These are phyloP conservation scores for human (Homo sapiens) DNA, from an alignment of 2,113 vertebrate species.

Conservation along the genomic window GRCh38 chr1:106788501-106789000, in stretches of 20 bases:
- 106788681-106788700: slow-evolving; percentile 23
- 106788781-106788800: slow-evolving; percentile 5
- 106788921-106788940: neutral
- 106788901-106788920: slow-evolving; percentile 68
- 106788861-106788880: slow-evolving; percentile 56
- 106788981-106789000: slow-evolving; percentile 63
- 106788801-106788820: slow-evolving; percentile 58
- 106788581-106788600: neutral
- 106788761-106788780: slow-evolving; percentile 46
- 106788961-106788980: slow-evolving; percentile 40
- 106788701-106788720: neutral
- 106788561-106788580: neutral
- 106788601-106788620: neutral
- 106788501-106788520: neutral
- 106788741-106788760: slow-evolving; percentile 54
- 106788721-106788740: slow-evolving; percentile 40
- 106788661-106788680: slow-evolving; percentile 50
- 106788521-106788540: neutral
- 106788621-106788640: neutral
- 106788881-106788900: slow-evolving; percentile 52
- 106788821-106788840: slow-evolving; percentile 57
- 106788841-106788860: slow-evolving; percentile 43
- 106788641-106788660: neutral
- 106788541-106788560: slow-evolving; percentile 7
- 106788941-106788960: slow-evolving; percentile 58